Conservation (phyloP, 2,113 vertebrate genomes). For the Tamias sibiricus region DNA sequence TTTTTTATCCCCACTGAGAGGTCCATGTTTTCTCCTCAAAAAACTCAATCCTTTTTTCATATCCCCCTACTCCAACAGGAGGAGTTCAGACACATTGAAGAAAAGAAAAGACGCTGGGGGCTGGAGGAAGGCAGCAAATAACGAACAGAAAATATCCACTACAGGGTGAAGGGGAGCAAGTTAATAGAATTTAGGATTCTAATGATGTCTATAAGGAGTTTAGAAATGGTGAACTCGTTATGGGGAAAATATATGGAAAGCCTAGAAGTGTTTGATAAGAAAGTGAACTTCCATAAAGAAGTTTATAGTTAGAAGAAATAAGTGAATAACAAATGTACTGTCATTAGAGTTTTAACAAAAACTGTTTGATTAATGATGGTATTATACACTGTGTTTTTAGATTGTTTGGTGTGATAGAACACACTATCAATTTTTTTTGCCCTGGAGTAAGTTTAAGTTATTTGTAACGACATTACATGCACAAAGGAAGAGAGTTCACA, state of each 20-base stretch:
- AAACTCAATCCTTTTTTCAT: neutral
- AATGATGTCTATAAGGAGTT: neutral
- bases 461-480: neutral
- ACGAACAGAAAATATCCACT: neutral
- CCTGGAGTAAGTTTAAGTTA: slow-evolving; percentile 28
- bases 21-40: neutral
- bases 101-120: neutral
- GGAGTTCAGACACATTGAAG: neutral
- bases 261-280: slow-evolving; percentile 18
- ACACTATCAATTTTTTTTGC: slow-evolving; percentile 47
- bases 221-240: slow-evolving; percentile 42
- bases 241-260: neutral
- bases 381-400: neutral
- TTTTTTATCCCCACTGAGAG: neutral
- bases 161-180: neutral
- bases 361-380: slow-evolving; percentile 6
- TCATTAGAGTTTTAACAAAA: neutral
- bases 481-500: neutral
- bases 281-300: slow-evolving; percentile 23
- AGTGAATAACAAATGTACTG: neutral
- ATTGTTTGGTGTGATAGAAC: neutral
- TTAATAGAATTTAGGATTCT: neutral
- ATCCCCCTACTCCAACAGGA: neutral
- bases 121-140: neutral
- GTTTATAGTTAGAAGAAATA: neutral